These are phyloP conservation scores for Plagodis pulveraria DNA, from an alignment of 2,888 invertebrate species.

Conservation along the genomic window DNA sequence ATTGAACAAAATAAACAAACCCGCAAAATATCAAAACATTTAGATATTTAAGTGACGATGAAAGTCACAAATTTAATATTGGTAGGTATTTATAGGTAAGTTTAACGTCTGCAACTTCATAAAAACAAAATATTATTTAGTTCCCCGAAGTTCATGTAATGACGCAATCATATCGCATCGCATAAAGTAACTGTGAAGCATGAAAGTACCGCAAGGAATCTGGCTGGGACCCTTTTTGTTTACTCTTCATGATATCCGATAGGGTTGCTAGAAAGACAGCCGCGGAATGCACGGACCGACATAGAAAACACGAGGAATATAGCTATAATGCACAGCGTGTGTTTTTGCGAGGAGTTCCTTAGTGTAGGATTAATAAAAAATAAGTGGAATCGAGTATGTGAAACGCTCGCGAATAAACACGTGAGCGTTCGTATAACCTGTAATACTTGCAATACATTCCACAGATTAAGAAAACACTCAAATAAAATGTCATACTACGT, in stretches of 20 bases:
- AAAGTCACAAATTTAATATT: too few species aligned
- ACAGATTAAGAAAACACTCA: too few species aligned
- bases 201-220: slow-evolving; percentile 63
- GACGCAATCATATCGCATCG: slow-evolving; percentile 23
- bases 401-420: too few species aligned
- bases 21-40: too few species aligned
- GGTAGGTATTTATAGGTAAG: too few species aligned
- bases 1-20: too few species aligned
- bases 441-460: background rate
- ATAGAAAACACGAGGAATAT: slow-evolving; percentile 33
- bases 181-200: slow-evolving; percentile 43
- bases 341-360: too few species aligned
- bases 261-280: slow-evolving; percentile 20
- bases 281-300: slow-evolving; percentile 4
- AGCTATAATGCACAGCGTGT: too few species aligned
- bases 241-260: slow-evolving; percentile 37
- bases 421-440: background rate
- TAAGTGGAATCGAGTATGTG: too few species aligned
- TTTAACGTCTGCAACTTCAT: background rate
- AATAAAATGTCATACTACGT: too few species aligned
- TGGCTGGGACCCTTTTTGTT: slow-evolving; percentile 59
- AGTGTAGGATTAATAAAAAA: too few species aligned
- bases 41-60: too few species aligned
- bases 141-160: slow-evolving; percentile 12
- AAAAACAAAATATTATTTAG: background rate